Base-by-base conservation (phyloP, 2,888 invertebrate genomes). In the Drosophila austrosaltans region DNA sequence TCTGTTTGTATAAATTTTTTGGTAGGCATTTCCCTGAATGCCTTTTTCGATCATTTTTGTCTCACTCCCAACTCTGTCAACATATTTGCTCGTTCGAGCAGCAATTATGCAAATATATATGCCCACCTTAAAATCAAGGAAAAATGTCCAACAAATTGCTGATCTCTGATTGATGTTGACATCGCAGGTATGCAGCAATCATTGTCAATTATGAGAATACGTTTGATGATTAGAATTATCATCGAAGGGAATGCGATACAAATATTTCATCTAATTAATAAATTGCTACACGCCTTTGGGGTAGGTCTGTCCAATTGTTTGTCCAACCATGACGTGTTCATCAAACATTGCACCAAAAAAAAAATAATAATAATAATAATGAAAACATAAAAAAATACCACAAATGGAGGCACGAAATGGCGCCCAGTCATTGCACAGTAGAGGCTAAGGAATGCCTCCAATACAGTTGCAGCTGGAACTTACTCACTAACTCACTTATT, bases 61-160 rank as follows among this genome's bases (percentile, higher is more conserved):
- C 39, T 57, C 57, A 48, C 48, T 48, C 36, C 10, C 20, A 12
- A 36, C 36, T 36, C 56, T 56, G 32, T 32, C 56, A 56, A 30
- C 57, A 57, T 63, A 60, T 76, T 62, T 74, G 81, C 70, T 82
- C 79, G 82, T 71, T 74, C 88, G 81, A 74, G 75, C 88, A 69
- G 75, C 82, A 85, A 89, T 85, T 85, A 84, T 87, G 84, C 87
- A 88, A 85, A 85, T 84, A 89, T 84, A 89, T 84, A 77, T 81
- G 79, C 79, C 77, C 83, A 79, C 89, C 81, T 83, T 73, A 66
- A 82, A 78, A 76, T 63, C 56, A 16, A 48, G 42, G 42, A 57
- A 65, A 88, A 70, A 86, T 88, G 53, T 77, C 48, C 73, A 79
- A 68, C 73, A 76, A 88, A 79, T 83, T 84, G 79, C 76, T 83